phyloP scores from a whole-genome alignment of 2,113 vertebrate species.

The Sturnira hondurensis region DNA sequence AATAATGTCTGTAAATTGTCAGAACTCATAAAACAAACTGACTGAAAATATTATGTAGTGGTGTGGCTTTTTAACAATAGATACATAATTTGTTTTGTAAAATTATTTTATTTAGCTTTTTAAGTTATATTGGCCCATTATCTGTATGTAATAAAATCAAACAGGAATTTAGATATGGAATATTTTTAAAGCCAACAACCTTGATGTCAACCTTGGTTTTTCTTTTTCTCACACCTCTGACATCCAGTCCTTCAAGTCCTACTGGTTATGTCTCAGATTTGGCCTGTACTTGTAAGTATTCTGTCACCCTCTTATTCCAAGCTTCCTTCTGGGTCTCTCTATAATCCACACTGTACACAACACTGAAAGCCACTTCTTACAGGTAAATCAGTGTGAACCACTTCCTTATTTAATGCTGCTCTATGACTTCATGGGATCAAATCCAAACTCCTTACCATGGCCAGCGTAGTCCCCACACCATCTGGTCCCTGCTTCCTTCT shows the following conservation, averaged over 20 bases:
- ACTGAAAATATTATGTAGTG: slow-evolving; percentile 15
- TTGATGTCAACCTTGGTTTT: neutral
- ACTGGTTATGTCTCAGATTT: neutral
- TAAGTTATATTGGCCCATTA: neutral
- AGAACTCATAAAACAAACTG: slow-evolving; percentile 1
- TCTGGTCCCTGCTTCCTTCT: neutral
- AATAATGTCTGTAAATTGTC: slow-evolving; percentile 49
- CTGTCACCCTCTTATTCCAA: neutral
- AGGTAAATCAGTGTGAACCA: neutral
- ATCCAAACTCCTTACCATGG: neutral
- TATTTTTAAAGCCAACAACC: neutral
- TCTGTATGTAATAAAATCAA: slow-evolving; percentile 29
- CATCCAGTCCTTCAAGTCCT: neutral
- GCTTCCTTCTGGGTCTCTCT: neutral
- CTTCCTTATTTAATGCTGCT: neutral
- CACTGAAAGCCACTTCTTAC: neutral
- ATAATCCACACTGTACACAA: neutral
- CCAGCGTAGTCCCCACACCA: neutral
- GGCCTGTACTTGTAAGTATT: neutral
- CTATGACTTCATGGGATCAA: neutral
- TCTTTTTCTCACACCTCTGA: neutral
- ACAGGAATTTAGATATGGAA: neutral
- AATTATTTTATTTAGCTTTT: slow-evolving; percentile 27
- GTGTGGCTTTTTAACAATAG: slow-evolving; percentile 40
- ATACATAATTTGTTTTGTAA: slow-evolving; percentile 9